These are phyloP conservation scores for Anguilla japonica DNA, from an alignment of 2,113 vertebrate species.

Conservation along the genomic window DNA sequence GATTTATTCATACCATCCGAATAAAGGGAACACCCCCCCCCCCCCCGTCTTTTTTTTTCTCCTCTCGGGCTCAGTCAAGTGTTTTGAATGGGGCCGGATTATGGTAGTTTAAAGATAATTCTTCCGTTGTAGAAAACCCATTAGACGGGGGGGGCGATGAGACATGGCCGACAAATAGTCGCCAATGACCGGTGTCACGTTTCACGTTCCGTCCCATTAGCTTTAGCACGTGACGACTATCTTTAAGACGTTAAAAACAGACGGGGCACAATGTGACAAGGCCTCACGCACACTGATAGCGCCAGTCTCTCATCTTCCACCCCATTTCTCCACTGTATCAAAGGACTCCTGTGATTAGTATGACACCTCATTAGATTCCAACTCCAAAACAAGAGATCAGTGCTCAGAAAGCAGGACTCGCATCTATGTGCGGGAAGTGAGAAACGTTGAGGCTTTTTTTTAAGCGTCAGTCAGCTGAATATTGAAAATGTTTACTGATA, in stretches of 20 bases:
- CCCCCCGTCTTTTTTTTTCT: no score
- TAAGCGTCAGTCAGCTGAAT: not conserved
- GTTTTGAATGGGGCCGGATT: slow-evolving; percentile 24
- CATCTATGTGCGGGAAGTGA: not conserved
- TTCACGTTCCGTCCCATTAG: slow-evolving; percentile 35
- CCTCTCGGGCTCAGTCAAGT: slow-evolving; percentile 6
- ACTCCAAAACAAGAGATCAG: slow-evolving; percentile 22
- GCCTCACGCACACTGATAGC: not conserved
- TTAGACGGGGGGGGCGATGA: slow-evolving; percentile 30
- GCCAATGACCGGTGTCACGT: slow-evolving; percentile 16
- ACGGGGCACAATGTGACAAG: slow-evolving; percentile 30
- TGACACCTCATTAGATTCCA: slow-evolving; percentile 36
- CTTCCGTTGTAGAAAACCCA: slow-evolving; percentile 22
- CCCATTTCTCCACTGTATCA: slow-evolving; percentile 14
- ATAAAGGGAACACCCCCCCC: slow-evolving; percentile 21
- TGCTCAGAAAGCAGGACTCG: slow-evolving; percentile 22
- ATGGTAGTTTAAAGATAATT: slow-evolving; percentile 37
- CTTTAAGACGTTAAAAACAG: slow-evolving; percentile 37
- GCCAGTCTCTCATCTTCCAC: not conserved
- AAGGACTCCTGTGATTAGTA: slow-evolving; percentile 32
- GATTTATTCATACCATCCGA: slow-evolving; percentile 33
- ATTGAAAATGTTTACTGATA: not conserved
- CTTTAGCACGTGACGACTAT: slow-evolving; percentile 37
- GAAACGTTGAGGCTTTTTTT: slow-evolving; percentile 1
- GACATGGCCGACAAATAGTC: slow-evolving; percentile 31